Percentiles rank a stretch among this genome's conserved stretches.
Evolutionary conservation across 1,140 invertebrate species (phyloP).

Genomic region (Caenorhabditis briggsae): DNA sequence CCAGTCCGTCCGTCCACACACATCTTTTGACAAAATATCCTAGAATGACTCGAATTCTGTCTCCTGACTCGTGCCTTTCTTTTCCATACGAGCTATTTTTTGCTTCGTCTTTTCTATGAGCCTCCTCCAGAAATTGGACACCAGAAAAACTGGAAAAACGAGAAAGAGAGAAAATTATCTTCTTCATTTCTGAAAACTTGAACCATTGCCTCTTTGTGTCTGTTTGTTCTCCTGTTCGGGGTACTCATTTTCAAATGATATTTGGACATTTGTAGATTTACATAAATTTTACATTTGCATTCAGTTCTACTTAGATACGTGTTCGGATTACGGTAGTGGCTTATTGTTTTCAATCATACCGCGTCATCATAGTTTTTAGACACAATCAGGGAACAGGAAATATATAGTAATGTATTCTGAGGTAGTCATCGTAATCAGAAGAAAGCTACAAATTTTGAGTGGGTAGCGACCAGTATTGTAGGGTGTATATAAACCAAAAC

Average conservation of each 20-base stretch:
- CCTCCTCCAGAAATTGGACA: slow-evolving; percentile 28
- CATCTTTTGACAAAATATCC: slow-evolving; percentile 5
- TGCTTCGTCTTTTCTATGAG: neutral
- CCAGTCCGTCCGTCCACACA: neutral
- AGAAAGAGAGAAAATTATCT: neutral
- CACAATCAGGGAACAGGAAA: too few species aligned
- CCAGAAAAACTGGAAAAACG: neutral
- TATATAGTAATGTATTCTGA: too few species aligned
- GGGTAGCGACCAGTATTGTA: neutral
- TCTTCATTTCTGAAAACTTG: neutral
- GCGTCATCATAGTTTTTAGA: neutral
- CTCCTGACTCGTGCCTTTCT: slow-evolving; percentile 8
- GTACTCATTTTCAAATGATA: neutral
- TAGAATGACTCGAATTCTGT: slow-evolving; percentile 24
- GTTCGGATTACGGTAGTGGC: neutral
- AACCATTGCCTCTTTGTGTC: neutral
- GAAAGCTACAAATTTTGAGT: neutral
- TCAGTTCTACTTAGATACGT: too few species aligned
- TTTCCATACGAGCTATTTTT: neutral
- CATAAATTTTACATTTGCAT: neutral
- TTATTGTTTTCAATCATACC: neutral
- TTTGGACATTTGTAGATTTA: slow-evolving; percentile 18
- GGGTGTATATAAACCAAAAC: too few species aligned
- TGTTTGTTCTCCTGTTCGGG: slow-evolving; percentile 25
- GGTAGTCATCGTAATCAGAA: neutral